Evolutionary conservation across 2,888 invertebrate genomes (phyloP).

Genomic region (Theretra japonica): DNA sequence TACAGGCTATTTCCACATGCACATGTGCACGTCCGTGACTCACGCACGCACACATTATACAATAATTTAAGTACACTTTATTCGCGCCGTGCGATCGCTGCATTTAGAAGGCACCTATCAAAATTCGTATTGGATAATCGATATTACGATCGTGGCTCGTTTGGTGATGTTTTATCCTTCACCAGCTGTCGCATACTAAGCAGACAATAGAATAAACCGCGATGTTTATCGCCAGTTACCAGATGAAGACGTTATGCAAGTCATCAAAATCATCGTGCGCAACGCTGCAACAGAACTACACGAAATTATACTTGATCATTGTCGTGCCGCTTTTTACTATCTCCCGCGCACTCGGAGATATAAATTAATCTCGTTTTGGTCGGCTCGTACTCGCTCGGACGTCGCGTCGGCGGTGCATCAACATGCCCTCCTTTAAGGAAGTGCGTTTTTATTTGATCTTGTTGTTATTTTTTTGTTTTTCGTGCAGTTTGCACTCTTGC

Average conservation of each 20-base stretch:
- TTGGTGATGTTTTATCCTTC: constrained; percentile 50
- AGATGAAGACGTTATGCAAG: constrained; percentile 57
- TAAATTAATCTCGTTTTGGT: constrained; percentile 31
- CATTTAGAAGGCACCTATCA: constrained; percentile 59
- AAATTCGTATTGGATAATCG: constrained; percentile 67
- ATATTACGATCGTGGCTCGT: constrained; percentile 55
- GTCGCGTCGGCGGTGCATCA: constrained; percentile 43
- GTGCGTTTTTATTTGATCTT: constrained; percentile 48
- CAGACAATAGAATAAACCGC: constrained; percentile 39
- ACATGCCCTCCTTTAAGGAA: constrained; percentile 55
- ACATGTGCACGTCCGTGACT: constrained; percentile 79
- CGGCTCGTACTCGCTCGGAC: constrained; percentile 28
- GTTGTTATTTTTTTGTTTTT: constrained; percentile 56
- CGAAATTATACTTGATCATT: constrained; percentile 50
- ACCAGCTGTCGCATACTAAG: constrained; percentile 52
- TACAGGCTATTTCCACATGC: constrained; percentile 79
- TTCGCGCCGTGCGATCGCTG: constrained; percentile 57
- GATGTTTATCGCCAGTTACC: constrained; percentile 43
- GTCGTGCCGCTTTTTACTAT: constrained; percentile 42
- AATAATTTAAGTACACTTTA: constrained; percentile 65
- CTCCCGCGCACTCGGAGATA: constrained; percentile 33
- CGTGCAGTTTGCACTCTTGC: constrained; percentile 53
- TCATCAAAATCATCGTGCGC: constrained; percentile 46
- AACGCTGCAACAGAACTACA: constrained; percentile 43
- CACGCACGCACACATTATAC: constrained; percentile 74